phyloP scores from a whole-genome alignment of 2,113 vertebrate genomes.

The Notothenia rossii region DNA sequence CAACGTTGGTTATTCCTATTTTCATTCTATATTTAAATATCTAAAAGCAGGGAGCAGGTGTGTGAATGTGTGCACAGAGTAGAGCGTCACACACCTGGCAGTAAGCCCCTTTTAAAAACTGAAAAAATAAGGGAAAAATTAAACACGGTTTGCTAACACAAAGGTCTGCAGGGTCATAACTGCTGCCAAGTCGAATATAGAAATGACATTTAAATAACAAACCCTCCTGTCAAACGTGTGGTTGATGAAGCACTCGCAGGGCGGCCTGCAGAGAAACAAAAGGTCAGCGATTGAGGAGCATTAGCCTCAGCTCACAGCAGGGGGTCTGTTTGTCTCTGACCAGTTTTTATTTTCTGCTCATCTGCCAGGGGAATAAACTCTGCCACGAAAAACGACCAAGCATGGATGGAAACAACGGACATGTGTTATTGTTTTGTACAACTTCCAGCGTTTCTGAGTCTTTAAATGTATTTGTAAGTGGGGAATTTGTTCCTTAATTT shows the following conservation, averaged over 20 bases:
- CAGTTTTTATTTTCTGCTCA: not conserved
- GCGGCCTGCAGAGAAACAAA: slow-evolving; percentile 8
- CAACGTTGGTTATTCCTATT: not conserved
- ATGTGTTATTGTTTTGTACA: too few relatives aligned
- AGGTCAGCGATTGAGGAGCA: slow-evolving; percentile 20
- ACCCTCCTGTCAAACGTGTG: not conserved
- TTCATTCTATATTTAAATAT: not conserved
- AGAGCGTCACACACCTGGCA: too few relatives aligned
- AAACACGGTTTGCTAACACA: not conserved
- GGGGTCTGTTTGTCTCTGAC: too few relatives aligned
- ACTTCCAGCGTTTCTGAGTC: too few relatives aligned
- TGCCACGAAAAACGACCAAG: too few relatives aligned
- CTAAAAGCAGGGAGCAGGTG: not conserved
- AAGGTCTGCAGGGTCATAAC: not conserved
- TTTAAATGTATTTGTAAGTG: too few relatives aligned
- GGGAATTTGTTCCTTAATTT: too few relatives aligned
- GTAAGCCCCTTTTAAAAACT: too few relatives aligned
- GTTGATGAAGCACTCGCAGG: not conserved
- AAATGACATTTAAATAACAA: slow-evolving; percentile 32
- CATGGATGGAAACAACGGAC: too few relatives aligned
- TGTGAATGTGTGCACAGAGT: not conserved
- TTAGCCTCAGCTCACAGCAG: not conserved
- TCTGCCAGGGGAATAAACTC: not conserved
- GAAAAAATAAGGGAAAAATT: too few relatives aligned
- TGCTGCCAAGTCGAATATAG: not conserved